A percentile compares a stretch with the other conserved stretches of the same genome.
Conservation (phyloP, 2,888 invertebrate genomes). For the Platycheirus albimanus region DNA sequence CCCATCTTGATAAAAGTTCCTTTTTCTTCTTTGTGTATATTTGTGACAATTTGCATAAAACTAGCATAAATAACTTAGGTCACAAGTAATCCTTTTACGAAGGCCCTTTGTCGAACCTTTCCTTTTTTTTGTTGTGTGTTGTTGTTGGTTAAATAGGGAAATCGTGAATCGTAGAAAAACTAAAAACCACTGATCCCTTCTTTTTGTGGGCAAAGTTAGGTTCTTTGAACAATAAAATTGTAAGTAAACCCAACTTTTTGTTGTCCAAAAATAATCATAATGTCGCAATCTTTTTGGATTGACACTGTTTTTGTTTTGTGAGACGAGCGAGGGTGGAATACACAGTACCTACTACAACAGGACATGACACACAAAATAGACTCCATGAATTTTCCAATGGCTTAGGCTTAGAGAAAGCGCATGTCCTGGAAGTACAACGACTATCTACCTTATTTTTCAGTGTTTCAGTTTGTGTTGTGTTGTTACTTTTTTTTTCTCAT, state of each 20-base stretch:
- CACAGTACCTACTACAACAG: no score
- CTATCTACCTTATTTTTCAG: conserved; percentile 32
- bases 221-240: conserved; percentile 15
- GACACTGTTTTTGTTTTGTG: no score
- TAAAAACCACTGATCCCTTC: conserved; percentile 39
- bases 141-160: neutral
- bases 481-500: conserved; percentile 16
- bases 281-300: conserved; percentile 36
- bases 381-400: conserved; percentile 16
- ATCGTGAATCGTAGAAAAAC: neutral
- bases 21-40: conserved; percentile 24
- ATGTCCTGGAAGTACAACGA: conserved; percentile 71
- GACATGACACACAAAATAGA: conserved; percentile 7
- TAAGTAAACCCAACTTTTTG: conserved; percentile 25
- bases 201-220: conserved; percentile 20
- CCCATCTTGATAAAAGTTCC: conserved; percentile 48
- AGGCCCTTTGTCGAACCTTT: conserved; percentile 30
- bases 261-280: conserved; percentile 33
- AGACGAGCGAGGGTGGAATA: conserved; percentile 13
- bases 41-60: conserved; percentile 45
- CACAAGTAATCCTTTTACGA: conserved; percentile 47
- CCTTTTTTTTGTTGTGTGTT: conserved; percentile 8
- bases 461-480: conserved; percentile 16
- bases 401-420: conserved; percentile 28
- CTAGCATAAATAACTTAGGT: conserved; percentile 37